Conservation (phyloP, 2,797 vertebrate genomes). For the Pristis pectinata region DNA sequence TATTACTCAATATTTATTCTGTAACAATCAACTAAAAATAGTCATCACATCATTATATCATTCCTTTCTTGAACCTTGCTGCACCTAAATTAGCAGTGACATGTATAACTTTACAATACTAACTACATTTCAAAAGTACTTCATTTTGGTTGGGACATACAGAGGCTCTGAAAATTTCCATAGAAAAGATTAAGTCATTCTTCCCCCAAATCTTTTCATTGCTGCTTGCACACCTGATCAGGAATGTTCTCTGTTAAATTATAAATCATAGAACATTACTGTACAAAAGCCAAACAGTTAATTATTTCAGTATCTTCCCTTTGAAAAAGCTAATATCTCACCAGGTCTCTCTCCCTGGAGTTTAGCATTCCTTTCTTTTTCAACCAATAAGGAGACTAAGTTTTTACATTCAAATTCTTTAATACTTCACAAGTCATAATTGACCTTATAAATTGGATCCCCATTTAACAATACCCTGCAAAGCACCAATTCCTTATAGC, state of each 20-base stretch:
- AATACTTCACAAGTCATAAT: background rate
- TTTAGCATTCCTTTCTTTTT: background rate
- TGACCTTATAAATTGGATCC: background rate
- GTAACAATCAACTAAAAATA: background rate
- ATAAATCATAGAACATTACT: background rate
- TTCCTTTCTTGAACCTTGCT: background rate
- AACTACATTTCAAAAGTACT: background rate
- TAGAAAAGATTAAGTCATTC: background rate
- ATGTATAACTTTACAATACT: background rate
- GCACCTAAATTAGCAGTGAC: background rate
- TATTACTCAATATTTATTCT: background rate
- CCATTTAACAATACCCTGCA: too few species aligned
- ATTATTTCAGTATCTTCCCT: background rate
- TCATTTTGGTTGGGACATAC: background rate
- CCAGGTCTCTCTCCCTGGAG: background rate
- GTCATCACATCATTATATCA: background rate
- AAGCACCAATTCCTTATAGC: too few species aligned
- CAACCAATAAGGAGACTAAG: background rate
- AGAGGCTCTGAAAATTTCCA: background rate
- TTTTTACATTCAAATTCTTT: background rate
- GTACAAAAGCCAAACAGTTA: too few species aligned
- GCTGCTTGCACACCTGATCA: background rate
- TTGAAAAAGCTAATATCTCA: background rate
- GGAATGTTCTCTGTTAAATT: background rate
- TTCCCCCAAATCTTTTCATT: background rate